Evolutionary conservation across 2,888 invertebrate species (phyloP).

Genomic region (Didymodactylos carnosus): DNA sequence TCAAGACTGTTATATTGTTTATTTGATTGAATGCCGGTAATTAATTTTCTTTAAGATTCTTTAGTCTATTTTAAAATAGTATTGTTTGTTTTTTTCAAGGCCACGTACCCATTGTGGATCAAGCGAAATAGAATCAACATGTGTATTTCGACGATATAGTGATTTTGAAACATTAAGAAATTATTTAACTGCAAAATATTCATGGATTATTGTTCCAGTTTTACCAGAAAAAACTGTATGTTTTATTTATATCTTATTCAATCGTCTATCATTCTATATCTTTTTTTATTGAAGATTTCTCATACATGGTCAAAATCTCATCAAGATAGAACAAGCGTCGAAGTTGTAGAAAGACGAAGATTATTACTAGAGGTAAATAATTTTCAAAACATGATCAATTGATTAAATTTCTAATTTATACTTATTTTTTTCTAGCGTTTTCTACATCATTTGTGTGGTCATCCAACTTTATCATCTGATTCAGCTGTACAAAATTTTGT

Average conservation of each 20-base stretch:
- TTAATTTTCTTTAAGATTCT: not conserved
- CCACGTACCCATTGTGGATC: not conserved
- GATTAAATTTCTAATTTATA: not conserved
- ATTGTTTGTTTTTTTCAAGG: not conserved
- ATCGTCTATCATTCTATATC: not conserved
- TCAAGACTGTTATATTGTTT: not conserved
- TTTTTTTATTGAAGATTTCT: not conserved
- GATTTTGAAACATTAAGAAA: not conserved
- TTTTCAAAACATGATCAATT: not conserved
- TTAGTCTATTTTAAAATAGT: not conserved
- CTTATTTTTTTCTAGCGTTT: not conserved
- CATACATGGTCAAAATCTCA: not conserved
- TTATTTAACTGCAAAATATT: not conserved
- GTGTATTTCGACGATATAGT: not conserved
- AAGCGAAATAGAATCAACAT: not conserved
- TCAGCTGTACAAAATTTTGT: not conserved
- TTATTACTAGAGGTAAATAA: not conserved
- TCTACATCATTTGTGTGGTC: not conserved
- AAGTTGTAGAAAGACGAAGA: not conserved
- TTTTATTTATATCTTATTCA: not conserved
- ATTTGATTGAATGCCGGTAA: not conserved
- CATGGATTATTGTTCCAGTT: not conserved
- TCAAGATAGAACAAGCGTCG: not conserved
- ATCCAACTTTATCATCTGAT: not conserved
- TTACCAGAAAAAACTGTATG: not conserved